Evolutionary conservation across 2,888 invertebrate genomes (phyloP).

Genomic region (Watsonalla binaria): DNA sequence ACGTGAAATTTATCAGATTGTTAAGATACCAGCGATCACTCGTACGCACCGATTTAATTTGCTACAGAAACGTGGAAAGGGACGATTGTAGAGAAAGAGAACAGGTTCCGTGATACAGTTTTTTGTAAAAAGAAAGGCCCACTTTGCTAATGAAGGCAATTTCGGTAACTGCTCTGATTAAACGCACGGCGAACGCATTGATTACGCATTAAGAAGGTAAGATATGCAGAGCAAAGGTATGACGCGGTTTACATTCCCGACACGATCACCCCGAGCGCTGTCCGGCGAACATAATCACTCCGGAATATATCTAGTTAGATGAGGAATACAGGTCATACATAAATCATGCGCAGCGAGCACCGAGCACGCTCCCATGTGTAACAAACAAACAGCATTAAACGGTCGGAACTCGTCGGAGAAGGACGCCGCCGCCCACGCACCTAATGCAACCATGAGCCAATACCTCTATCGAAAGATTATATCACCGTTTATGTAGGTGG

Average conservation of each 20-base stretch:
- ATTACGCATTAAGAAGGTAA: slow-evolving; percentile 39
- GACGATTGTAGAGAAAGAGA: slow-evolving; percentile 49
- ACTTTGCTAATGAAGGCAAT: slow-evolving; percentile 61
- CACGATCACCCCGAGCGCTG: slow-evolving; percentile 55
- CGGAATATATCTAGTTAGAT: slow-evolving; percentile 70
- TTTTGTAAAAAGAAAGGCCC: slow-evolving; percentile 44
- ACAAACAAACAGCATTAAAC: slow-evolving; percentile 38
- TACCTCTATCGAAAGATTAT: slow-evolving; percentile 52
- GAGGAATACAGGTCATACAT: slow-evolving; percentile 63
- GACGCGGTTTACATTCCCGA: slow-evolving; percentile 47
- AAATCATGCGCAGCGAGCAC: slow-evolving; percentile 55
- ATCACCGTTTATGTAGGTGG: slow-evolving; percentile 74
- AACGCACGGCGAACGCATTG: slow-evolving; percentile 49
- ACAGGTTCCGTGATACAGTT: slow-evolving; percentile 57
- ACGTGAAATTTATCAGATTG: slow-evolving; percentile 1
- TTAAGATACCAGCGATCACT: slow-evolving; percentile 10
- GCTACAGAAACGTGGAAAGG: slow-evolving; percentile 45
- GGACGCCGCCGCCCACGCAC: slow-evolving; percentile 69
- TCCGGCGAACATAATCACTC: slow-evolving; percentile 62
- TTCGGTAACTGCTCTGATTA: slow-evolving; percentile 55
- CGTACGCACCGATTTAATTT: slow-evolving; percentile 39
- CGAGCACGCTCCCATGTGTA: slow-evolving; percentile 54
- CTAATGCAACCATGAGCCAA: slow-evolving; percentile 56
- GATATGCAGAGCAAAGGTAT: slow-evolving; percentile 21
- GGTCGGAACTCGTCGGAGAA: slow-evolving; percentile 51